phyloP scores from a whole-genome alignment of 2,113 vertebrate genomes.

The Taxidea taxus region DNA sequence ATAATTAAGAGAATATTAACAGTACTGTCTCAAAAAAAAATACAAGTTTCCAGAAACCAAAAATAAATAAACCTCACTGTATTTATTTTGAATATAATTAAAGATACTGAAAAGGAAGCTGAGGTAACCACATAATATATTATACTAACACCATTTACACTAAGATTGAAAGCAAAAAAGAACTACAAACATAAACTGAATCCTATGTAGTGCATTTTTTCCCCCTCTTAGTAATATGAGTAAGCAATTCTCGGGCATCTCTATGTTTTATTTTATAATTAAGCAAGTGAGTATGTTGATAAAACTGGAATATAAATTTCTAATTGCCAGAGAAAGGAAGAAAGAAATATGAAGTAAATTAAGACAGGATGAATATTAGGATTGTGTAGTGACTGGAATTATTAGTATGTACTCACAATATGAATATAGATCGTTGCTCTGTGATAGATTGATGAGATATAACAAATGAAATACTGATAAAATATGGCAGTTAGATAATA shows the following conservation, averaged over 20 bases:
- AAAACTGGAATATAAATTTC: neutral
- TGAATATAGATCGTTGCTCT: neutral
- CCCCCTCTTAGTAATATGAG: neutral
- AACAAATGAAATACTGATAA: neutral
- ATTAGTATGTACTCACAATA: neutral
- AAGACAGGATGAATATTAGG: neutral
- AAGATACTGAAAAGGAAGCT: neutral
- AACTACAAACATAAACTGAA: neutral
- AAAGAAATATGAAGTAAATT: neutral
- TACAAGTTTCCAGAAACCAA: neutral
- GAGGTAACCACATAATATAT: neutral
- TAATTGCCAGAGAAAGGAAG: neutral
- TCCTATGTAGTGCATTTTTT: neutral
- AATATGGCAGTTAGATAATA: neutral
- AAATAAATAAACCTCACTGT: neutral
- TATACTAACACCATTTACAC: neutral
- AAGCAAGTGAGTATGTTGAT: neutral
- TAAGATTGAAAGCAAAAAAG: neutral
- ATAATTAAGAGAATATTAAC: neutral
- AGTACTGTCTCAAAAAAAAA: neutral
- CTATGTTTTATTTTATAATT: too few relatives aligned
- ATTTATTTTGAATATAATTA: neutral
- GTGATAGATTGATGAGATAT: neutral
- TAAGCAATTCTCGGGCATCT: neutral
- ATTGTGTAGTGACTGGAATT: neutral